These are phyloP conservation scores for Calliopsis andreniformis DNA, from an alignment of 1,140 invertebrate genomes.

Conservation along the genomic window DNA sequence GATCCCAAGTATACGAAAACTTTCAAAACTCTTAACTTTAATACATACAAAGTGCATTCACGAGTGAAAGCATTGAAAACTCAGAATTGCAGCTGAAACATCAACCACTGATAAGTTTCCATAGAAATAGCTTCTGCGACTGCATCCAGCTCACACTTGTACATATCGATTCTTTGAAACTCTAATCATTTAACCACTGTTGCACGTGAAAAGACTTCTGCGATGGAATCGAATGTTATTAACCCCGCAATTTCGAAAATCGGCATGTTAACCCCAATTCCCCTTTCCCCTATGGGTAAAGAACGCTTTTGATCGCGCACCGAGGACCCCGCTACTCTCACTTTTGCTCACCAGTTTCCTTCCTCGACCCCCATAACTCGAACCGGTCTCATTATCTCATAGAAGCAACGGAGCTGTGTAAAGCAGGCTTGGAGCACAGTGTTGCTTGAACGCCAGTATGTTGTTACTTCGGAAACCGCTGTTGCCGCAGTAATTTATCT, in stretches of 20 bases:
- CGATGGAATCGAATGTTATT: neutral
- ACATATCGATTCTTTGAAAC: neutral
- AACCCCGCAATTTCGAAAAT: constrained; percentile 6
- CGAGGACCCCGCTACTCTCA: constrained; percentile 41
- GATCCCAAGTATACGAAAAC: neutral
- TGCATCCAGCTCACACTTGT: constrained; percentile 5
- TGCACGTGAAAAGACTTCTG: constrained; percentile 14
- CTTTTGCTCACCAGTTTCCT: constrained; percentile 47
- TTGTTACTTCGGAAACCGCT: constrained; percentile 15
- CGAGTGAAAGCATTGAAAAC: neutral
- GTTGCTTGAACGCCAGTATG: constrained; percentile 41
- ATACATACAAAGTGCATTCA: too few relatives aligned
- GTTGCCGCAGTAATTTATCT: constrained; percentile 16
- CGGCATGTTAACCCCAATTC: constrained; percentile 22
- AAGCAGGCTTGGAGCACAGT: constrained; percentile 51
- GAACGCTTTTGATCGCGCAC: constrained; percentile 43
- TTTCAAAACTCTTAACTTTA: neutral
- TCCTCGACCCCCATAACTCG: constrained; percentile 35
- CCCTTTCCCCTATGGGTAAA: neutral
- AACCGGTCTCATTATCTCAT: constrained; percentile 56
- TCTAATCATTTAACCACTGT: constrained; percentile 20
- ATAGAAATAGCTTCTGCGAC: constrained; percentile 25
- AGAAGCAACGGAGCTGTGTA: constrained; percentile 47
- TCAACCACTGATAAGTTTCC: too few relatives aligned
- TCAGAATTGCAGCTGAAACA: neutral